Percentiles rank a stretch among this genome's conserved stretches.
phyloP scores from a whole-genome alignment of 2,113 vertebrate genomes.

The Solea senegalensis region DNA sequence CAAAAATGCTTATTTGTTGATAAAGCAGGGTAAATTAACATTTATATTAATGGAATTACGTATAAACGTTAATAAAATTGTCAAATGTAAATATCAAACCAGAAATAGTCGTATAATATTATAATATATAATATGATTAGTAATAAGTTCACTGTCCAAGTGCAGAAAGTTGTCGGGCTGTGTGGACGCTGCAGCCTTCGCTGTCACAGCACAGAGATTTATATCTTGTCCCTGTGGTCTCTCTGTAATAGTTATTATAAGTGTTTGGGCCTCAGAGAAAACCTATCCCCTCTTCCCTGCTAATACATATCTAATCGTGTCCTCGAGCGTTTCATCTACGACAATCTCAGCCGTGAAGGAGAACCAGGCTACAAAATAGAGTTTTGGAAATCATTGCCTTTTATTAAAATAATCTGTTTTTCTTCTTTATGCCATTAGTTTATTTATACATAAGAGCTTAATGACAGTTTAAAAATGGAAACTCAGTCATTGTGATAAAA shows the following conservation, averaged over 20 bases:
- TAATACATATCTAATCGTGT: slow-evolving; percentile 94
- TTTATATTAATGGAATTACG: too few species aligned
- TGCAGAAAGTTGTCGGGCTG: neutral
- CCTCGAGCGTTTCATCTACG: slow-evolving; percentile 80
- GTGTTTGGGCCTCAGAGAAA: slow-evolving; percentile 81
- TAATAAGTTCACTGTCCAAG: neutral
- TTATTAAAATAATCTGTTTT: neutral
- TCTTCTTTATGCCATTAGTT: neutral
- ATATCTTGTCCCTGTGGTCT: slow-evolving; percentile 63
- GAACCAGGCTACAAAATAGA: slow-evolving; percentile 33
- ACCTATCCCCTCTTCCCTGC: slow-evolving; percentile 78
- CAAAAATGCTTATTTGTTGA: too few species aligned
- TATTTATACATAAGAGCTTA: neutral
- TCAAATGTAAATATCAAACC: too few species aligned
- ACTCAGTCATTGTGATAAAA: neutral
- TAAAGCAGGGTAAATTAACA: too few species aligned
- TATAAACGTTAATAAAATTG: too few species aligned
- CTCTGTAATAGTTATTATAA: slow-evolving; percentile 76
- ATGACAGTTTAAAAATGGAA: neutral
- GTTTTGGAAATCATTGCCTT: slow-evolving; percentile 27
- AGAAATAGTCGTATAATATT: neutral
- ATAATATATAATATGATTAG: neutral
- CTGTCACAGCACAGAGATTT: slow-evolving; percentile 60
- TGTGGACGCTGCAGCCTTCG: too few species aligned
- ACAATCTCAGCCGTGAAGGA: slow-evolving; percentile 57